Evolutionary conservation across 2,888 invertebrate genomes (phyloP), one percentile per base, ranked within the genome.

Genomic region (Ophioninae sp.): DNA sequence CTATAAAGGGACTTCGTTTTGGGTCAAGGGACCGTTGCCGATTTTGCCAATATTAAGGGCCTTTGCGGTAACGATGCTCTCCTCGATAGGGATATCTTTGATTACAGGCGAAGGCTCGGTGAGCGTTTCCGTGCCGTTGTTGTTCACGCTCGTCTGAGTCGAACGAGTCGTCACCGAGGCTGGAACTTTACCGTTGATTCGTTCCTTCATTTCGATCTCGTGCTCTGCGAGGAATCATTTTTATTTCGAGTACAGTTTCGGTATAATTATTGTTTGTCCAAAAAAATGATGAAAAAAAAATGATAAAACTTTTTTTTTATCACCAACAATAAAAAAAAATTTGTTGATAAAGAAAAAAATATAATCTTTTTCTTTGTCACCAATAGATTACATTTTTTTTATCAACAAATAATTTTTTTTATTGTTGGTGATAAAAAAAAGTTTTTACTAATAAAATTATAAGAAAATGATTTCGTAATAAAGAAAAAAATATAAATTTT

Each of bases 1-100:
- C 90, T 92, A 92, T 89, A 91, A 91, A 0, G 91, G 62, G 10
- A 88, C 87, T 57, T 92, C 91, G 37, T 87, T 89, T 76, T 91
- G 91, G 82, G 80, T 88, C 57, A 91, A 81, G 6, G 91, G 91
- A 30, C 91, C 90, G 70, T 92, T 92, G 41, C 90, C 89, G 87
- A 91, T 90, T 87, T 88, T 92, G n/a, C 88, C 86, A 44, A 88
- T 89, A 77, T 88, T 90, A 10, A 78, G 41, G 21, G 77, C 73
- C 65, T 85, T 88, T 7, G 74, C 65, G 20, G 85, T 37, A 5
- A 72, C 64, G 8, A 81, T 64, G 39, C 77, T 78, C n/a, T 87
- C 85, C 41, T 84, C 82, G 1, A 70, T 77, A 62, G 59, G 70
- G 68, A 75, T 86, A 17, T 88, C 88, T 75, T 87, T 88, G 44